phyloP scores from a whole-genome alignment of 1,140 invertebrate species.

The Microplitis demolitor region DNA sequence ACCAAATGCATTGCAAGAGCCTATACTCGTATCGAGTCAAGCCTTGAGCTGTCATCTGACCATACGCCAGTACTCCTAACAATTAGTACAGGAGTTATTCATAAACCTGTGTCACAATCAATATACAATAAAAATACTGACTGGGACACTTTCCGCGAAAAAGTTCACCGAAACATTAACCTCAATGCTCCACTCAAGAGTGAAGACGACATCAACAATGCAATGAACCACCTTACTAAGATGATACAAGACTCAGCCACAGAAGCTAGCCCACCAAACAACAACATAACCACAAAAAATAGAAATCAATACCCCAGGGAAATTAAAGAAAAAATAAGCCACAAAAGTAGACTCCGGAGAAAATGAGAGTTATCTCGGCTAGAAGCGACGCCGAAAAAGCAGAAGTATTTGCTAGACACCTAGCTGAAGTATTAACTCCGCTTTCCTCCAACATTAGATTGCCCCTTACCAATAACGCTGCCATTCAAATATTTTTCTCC shows the following conservation, averaged over 20 bases:
- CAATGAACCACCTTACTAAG: too few relatives aligned
- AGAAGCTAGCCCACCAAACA: too few relatives aligned
- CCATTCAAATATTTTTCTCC: conserved; percentile 2
- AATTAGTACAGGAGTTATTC: conserved; percentile 22
- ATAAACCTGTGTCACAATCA: not conserved
- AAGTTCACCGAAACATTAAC: too few relatives aligned
- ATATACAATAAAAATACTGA: conserved; percentile 22
- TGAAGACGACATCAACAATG: too few relatives aligned
- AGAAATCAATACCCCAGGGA: too few relatives aligned
- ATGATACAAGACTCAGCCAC: too few relatives aligned
- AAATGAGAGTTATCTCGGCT: too few relatives aligned
- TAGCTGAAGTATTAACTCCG: conserved; percentile 19
- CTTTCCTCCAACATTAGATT: not conserved
- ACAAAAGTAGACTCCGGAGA: too few relatives aligned
- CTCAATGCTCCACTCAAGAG: too few relatives aligned
- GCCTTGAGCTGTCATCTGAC: conserved; percentile 32
- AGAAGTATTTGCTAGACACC: not conserved
- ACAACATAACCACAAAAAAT: too few relatives aligned
- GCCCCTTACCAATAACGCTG: not conserved
- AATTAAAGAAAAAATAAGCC: too few relatives aligned
- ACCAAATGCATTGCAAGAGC: conserved; percentile 7
- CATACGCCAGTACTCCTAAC: conserved; percentile 33
- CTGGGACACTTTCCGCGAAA: not conserved
- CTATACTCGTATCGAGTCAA: conserved; percentile 26
- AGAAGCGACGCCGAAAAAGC: not conserved